Conservation (phyloP, 2,888 invertebrate species). For the Cordilura impudica region DNA sequence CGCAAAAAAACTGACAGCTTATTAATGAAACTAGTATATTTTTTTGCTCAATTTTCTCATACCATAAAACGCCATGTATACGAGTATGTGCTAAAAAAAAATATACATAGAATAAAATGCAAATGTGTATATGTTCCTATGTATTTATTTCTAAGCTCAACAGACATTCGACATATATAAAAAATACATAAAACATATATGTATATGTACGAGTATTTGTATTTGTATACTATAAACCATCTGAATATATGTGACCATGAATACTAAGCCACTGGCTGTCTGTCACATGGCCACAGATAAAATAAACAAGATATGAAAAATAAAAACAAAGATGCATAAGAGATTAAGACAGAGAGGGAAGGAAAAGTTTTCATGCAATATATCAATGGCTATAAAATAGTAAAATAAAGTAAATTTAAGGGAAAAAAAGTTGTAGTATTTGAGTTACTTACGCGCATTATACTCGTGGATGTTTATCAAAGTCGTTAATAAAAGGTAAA, state of each 20-base stretch:
- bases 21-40: slow-evolving; percentile 56
- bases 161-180: too few species aligned
- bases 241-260: slow-evolving; percentile 23
- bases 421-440: too few species aligned
- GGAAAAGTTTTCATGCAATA: slow-evolving; percentile 24
- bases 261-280: slow-evolving; percentile 50
- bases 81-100: neutral
- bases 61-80: neutral
- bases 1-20: slow-evolving; percentile 57
- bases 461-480: too few species aligned
- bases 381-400: slow-evolving; percentile 5
- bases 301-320: slow-evolving; percentile 45
- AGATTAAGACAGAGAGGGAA: slow-evolving; percentile 8
- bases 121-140: too few species aligned
- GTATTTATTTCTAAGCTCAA: too few species aligned
- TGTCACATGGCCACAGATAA: slow-evolving; percentile 35
- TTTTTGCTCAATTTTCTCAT: neutral
- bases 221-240: neutral
- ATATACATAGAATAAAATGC: neutral
- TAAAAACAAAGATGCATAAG: slow-evolving; percentile 1
- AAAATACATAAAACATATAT: too few species aligned
- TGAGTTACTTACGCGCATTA: too few species aligned
- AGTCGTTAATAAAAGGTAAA: too few species aligned
- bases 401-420: neutral
- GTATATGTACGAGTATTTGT: neutral